Evolutionary conservation across 2,797 vertebrate species (phyloP).

Genomic region (Fistularia commersonii): DNA sequence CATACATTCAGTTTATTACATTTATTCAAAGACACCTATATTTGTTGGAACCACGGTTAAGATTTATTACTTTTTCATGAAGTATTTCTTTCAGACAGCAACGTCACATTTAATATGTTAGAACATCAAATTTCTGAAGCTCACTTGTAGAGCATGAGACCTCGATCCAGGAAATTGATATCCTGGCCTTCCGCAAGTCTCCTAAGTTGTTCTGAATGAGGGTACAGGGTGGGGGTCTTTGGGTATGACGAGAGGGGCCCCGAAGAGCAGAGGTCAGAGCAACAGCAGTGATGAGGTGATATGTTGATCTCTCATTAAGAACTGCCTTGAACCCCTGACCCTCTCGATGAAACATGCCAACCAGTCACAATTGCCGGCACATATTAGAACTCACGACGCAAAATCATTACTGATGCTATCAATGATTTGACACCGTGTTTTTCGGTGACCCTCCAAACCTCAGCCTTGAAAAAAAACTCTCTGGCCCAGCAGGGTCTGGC

Average conservation of each 20-base stretch:
- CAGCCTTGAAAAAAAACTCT: constrained; percentile 25
- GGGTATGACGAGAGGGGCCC: constrained; percentile 23
- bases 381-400: constrained; percentile 42
- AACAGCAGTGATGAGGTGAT: constrained; percentile 56
- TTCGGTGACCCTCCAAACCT: constrained; percentile 32
- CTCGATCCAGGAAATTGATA: constrained; percentile 33
- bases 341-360: constrained; percentile 32
- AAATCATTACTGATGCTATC: constrained; percentile 40
- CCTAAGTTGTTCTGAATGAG: constrained; percentile 14
- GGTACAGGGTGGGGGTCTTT: constrained; percentile 1
- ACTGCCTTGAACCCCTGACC: constrained; percentile 35
- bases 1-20: too few species aligned
- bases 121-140: constrained; percentile 28
- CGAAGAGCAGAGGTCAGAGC: constrained; percentile 18
- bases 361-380: constrained; percentile 21
- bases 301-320: constrained; percentile 50
- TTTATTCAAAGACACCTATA: too few species aligned
- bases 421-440: constrained; percentile 54
- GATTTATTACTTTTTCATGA: constrained; percentile 10
- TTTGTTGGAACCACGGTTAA: neutral
- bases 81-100: constrained; percentile 16
- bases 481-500: constrained; percentile 30
- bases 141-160: constrained; percentile 28
- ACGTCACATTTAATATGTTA: constrained; percentile 13
- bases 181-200: constrained; percentile 27